Conservation (phyloP, 2,797 vertebrate species). For the Myioborus miniatus region DNA sequence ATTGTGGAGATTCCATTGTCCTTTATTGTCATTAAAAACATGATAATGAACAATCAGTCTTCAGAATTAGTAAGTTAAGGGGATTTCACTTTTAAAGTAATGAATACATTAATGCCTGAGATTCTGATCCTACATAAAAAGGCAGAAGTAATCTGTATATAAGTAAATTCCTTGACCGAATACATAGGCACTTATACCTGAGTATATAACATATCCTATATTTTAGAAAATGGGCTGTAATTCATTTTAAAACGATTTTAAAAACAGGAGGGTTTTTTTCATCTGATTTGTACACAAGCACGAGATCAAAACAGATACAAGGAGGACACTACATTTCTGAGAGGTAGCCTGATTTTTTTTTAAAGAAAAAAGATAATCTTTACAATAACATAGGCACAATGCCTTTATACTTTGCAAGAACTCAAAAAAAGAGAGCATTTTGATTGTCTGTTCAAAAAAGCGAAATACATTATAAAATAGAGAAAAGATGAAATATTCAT, state of each 20-base stretch:
- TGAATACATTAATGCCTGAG: neutral
- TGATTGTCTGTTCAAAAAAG: neutral
- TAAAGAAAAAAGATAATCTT: neutral
- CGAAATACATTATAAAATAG: neutral
- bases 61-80: neutral
- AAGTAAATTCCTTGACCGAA: neutral
- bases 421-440: neutral
- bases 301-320: neutral
- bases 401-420: neutral
- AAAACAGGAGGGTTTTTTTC: neutral
- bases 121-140: neutral
- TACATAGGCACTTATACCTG: neutral
- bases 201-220: accelerated
- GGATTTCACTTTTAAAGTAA: neutral
- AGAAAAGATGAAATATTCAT: neutral
- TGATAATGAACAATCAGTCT: neutral
- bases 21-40: neutral
- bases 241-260: neutral
- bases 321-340: neutral
- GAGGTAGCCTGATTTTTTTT: neutral
- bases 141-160: neutral
- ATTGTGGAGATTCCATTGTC: neutral
- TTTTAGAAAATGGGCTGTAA: neutral
- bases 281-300: neutral
- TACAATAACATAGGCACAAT: neutral